Evolutionary conservation across 2,113 vertebrate genomes (phyloP).

Genomic region (Panthera leo): DNA sequence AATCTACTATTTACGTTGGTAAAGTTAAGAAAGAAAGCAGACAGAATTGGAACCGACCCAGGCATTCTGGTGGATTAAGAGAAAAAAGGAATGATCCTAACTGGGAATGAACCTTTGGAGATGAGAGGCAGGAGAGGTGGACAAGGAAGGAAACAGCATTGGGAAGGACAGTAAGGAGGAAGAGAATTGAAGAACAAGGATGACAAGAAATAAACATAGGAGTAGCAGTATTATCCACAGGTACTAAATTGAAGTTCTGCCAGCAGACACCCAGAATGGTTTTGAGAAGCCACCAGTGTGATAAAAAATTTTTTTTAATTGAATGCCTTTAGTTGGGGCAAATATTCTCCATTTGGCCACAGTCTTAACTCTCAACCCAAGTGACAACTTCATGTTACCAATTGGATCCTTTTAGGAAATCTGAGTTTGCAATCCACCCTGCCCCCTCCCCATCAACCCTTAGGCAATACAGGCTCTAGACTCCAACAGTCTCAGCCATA

Average conservation of each 20-base stretch:
- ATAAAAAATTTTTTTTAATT: background rate
- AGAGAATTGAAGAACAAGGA: background rate
- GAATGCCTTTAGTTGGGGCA: background rate
- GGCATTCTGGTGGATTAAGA: background rate
- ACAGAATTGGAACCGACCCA: background rate
- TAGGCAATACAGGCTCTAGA: background rate
- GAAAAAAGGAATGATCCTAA: background rate
- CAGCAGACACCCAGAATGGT: background rate
- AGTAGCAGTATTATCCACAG: background rate
- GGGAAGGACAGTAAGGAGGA: accelerated
- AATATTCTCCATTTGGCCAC: background rate
- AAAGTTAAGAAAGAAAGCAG: background rate
- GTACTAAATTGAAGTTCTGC: background rate
- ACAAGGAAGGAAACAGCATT: background rate
- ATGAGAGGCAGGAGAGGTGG: background rate
- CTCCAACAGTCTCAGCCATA: background rate
- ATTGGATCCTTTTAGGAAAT: background rate
- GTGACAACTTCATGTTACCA: background rate
- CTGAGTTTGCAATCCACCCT: background rate
- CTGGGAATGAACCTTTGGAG: background rate
- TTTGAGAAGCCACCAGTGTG: background rate
- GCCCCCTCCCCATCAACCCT: background rate
- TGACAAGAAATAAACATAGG: background rate
- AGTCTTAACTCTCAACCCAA: background rate
- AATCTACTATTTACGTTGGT: background rate